phyloP scores from a whole-genome alignment of 2,888 invertebrate species.

The Amiota communis region DNA sequence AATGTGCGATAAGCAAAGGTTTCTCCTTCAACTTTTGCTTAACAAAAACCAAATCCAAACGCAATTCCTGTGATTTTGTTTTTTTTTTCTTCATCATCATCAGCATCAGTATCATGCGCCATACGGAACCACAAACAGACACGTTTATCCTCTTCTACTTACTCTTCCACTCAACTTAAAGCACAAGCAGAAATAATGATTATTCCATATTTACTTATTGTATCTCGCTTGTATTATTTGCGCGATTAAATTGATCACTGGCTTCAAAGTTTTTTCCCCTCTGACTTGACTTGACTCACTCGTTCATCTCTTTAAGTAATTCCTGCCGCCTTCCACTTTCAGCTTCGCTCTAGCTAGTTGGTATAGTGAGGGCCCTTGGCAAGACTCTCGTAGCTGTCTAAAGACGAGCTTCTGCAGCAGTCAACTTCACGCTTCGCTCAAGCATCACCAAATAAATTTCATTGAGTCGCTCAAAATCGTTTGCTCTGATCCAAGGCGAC shows the following conservation, averaged over 20 bases:
- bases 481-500: conserved; percentile 60
- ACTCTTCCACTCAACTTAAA: conserved; percentile 49
- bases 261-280: conserved; percentile 21
- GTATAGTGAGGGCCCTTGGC: conserved; percentile 21
- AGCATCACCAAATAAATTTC: conserved; percentile 71
- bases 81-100: too few species aligned
- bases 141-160: conserved; percentile 31
- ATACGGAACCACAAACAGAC: too few species aligned
- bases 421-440: conserved; percentile 70
- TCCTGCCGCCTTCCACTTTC: conserved; percentile 41
- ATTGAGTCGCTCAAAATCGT: conserved; percentile 54
- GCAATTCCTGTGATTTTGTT: conserved; percentile 27
- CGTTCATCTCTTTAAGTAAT: conserved; percentile 2
- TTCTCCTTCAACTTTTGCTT: conserved; percentile 19
- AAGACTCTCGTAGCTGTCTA: conserved; percentile 37
- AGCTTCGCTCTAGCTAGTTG: conserved; percentile 31
- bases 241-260: conserved; percentile 71
- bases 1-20: conserved; percentile 47
- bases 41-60: conserved; percentile 6
- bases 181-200: conserved; percentile 50
- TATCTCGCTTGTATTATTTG: conserved; percentile 68
- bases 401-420: conserved; percentile 60
- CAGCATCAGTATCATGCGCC: too few species aligned
- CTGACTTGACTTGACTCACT: background rate
- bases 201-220: conserved; percentile 72